A percentile compares a stretch with the other conserved stretches of the same genome.
These are phyloP conservation scores for Hipparchia sbordonii DNA, from an alignment of 2,888 invertebrate genomes.

Conservation along the genomic window DNA sequence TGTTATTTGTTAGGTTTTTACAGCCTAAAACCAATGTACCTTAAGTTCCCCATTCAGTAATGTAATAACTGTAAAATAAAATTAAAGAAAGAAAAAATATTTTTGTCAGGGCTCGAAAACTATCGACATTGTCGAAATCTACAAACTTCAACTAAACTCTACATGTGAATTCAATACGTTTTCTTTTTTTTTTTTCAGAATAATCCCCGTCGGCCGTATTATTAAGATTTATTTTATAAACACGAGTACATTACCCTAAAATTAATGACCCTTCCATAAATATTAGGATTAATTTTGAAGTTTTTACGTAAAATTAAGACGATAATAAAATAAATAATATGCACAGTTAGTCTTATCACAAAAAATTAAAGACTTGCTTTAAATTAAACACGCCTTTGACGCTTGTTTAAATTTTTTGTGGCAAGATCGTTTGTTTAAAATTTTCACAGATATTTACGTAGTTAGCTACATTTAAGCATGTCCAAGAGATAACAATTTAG, in stretches of 20 bases:
- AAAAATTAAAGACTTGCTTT: not conserved
- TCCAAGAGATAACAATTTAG: too few relatives aligned
- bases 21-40: too few relatives aligned
- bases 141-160: not conserved
- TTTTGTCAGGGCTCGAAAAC: too few relatives aligned
- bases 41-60: too few relatives aligned
- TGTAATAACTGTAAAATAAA: too few relatives aligned
- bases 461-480: not conserved
- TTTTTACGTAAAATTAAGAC: not conserved
- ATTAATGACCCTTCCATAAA: not conserved
- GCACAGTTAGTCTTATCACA: not conserved
- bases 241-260: not conserved
- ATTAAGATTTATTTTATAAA: conserved; percentile 70
- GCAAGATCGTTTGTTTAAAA: not conserved
- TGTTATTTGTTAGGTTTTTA: too few relatives aligned
- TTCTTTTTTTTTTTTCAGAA: conserved; percentile 86
- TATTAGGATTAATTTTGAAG: not conserved
- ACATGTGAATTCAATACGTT: not conserved
- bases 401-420: not conserved
- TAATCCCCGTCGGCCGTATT: conserved; percentile 93
- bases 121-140: too few relatives aligned
- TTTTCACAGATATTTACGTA: not conserved
- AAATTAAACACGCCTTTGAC: too few relatives aligned
- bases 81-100: too few relatives aligned
- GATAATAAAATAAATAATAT: not conserved